Base-by-base conservation (phyloP, 1,140 invertebrate genomes). In the Lysiphlebus fabarum region DNA sequence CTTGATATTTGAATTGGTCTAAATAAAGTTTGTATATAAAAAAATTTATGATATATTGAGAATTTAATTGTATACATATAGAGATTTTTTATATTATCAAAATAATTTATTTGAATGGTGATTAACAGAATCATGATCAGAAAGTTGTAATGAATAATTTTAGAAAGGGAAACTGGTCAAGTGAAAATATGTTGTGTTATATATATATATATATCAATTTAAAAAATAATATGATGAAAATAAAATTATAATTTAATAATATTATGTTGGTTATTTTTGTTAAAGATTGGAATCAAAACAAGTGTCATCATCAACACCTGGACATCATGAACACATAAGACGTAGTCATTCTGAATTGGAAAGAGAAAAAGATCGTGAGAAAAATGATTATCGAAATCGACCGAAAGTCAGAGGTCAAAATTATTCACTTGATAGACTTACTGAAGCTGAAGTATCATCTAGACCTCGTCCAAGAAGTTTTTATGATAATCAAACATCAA, bases 391-490 rank as follows among this genome's bases (percentile, higher is more conserved):
- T 62, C 68, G 73, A 54, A 70, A 61, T 34, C 68, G 71, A 59
- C 66, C 75, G 6, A 72, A 74, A 56, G 70, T 73, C 12, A 74
- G 69, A 55, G 74, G 68, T 61, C 72, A 76, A 62, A 69, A 75
- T 69, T 76, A 77, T 50, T 58, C 68, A 38, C 63, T 67, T 33
- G 74, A 76, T 59, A 69, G 66, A 61, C 60, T 59, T 34, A 61
- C 66, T n/a, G 72, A 77, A 62, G 60, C 65, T 51, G 75, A 78
- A 63, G 47, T 66, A 37, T 65, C 58, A 5, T 58, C 69, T 49
- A 72, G 72, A 64, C 67, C 76, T 41, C 67, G 77, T 49, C 76
- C 77, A 36, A 67, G 74, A 62, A 79, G 76, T 63, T 78, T 76
- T 56, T 79, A 78, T 66, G 77, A 78, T 47, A 76, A 71, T 56